These are phyloP conservation scores for Metacarcinus magister DNA, from an alignment of 2,888 invertebrate genomes.

Conservation along the genomic window DNA sequence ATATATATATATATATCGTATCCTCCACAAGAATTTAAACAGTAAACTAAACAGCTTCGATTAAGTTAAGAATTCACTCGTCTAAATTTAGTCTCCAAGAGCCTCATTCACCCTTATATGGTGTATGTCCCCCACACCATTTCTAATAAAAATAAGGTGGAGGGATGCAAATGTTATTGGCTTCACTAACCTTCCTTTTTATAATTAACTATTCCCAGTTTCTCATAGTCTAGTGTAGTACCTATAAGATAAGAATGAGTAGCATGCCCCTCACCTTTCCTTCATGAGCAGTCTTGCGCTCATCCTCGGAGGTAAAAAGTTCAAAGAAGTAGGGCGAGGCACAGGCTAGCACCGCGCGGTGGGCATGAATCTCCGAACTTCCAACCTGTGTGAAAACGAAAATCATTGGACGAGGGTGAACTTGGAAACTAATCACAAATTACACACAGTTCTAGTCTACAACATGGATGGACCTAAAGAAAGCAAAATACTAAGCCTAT, in stretches of 20 bases:
- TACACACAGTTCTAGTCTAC: neutral
- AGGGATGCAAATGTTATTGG: too few species aligned
- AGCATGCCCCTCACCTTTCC: slow-evolving; percentile 85
- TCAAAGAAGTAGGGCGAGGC: slow-evolving; percentile 91
- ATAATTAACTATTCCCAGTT: too few species aligned
- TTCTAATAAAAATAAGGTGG: too few species aligned
- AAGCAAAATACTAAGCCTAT: too few species aligned
- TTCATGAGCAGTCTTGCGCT: slow-evolving; percentile 85
- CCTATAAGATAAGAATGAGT: neutral
- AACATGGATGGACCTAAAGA: neutral
- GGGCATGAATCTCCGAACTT: slow-evolving; percentile 90
- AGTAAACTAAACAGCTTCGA: too few species aligned
- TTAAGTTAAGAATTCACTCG: too few species aligned
- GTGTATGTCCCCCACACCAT: too few species aligned
- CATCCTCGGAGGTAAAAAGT: slow-evolving; percentile 88
- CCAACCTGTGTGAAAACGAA: slow-evolving; percentile 86
- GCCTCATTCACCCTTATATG: too few species aligned
- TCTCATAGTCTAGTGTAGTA: too few species aligned
- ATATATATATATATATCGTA: slow-evolving; percentile 49
- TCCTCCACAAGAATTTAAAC: too few species aligned
- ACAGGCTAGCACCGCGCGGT: slow-evolving; percentile 92
- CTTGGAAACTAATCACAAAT: neutral
- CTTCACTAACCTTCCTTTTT: too few species aligned
- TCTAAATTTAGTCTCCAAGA: too few species aligned
- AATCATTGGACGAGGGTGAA: neutral